phyloP scores from a whole-genome alignment of 2,888 invertebrate genomes.

The Pterostichus niger region DNA sequence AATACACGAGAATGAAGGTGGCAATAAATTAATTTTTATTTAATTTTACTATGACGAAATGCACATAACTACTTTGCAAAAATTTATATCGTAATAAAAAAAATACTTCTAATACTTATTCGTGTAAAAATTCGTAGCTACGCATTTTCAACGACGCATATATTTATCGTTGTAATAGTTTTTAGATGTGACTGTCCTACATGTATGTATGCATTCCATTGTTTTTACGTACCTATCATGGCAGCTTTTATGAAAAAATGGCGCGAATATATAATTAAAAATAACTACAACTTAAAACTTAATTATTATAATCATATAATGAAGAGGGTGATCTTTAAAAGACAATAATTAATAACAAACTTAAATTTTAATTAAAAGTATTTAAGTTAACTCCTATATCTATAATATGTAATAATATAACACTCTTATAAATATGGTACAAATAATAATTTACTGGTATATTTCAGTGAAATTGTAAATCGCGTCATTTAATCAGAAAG shows the following conservation, averaged over 20 bases:
- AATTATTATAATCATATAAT: slow-evolving; percentile 23
- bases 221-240: slow-evolving; percentile 60
- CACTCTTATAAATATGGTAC: slow-evolving; percentile 6
- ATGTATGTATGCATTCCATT: slow-evolving; percentile 66
- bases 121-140: slow-evolving; percentile 61
- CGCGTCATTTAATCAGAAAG: slow-evolving; percentile 27
- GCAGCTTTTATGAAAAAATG: slow-evolving; percentile 36
- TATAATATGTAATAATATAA: neutral
- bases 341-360: slow-evolving; percentile 57
- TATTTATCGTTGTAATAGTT: slow-evolving; percentile 58
- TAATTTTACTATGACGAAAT: slow-evolving; percentile 3
- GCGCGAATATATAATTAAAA: slow-evolving; percentile 33
- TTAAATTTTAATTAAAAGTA: slow-evolving; percentile 18
- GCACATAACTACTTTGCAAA: slow-evolving; percentile 29
- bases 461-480: slow-evolving; percentile 25
- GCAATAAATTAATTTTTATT: neutral
- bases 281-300: slow-evolving; percentile 28
- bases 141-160: slow-evolving; percentile 60
- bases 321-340: slow-evolving; percentile 57
- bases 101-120: slow-evolving; percentile 49
- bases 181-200: slow-evolving; percentile 66
- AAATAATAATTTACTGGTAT: slow-evolving; percentile 12
- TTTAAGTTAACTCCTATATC: neutral
- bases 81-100: slow-evolving; percentile 40
- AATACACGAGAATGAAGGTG: too few relatives aligned